Evolutionary conservation across 2,113 vertebrate species (phyloP).

Genomic region (Nannospalax galili): DNA sequence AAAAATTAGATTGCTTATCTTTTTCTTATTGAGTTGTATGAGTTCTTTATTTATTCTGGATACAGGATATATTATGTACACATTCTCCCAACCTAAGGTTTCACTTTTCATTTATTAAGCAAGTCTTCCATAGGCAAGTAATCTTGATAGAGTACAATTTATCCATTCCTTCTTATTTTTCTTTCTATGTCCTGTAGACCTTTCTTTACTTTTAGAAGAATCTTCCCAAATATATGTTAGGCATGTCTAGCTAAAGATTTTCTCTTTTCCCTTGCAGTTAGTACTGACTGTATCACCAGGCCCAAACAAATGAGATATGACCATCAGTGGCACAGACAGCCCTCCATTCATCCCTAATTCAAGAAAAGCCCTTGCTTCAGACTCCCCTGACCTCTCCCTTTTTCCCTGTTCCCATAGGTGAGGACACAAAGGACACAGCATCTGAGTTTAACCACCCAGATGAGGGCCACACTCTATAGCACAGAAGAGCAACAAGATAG

Average conservation of each 20-base stretch:
- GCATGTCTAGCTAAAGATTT: neutral
- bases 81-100: neutral
- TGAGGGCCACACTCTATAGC: neutral
- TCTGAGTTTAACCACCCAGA: neutral
- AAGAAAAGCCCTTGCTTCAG: neutral
- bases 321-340: neutral
- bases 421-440: neutral
- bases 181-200: neutral
- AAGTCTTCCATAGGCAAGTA: slow-evolving; percentile 2
- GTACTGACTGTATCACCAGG: neutral
- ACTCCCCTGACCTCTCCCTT: neutral
- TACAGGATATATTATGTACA: neutral
- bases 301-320: neutral
- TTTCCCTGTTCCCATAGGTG: neutral
- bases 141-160: slow-evolving; percentile 5
- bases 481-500: neutral
- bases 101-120: slow-evolving; percentile 35
- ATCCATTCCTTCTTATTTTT: neutral
- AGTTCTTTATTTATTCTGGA: slow-evolving; percentile 10
- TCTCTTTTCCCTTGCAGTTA: neutral
- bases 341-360: neutral
- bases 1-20: neutral
- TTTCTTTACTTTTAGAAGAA: neutral
- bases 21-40: slow-evolving; percentile 26
- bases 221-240: neutral